Evolutionary conservation across 2,888 invertebrate species (phyloP).

Genomic region (Diplolepis rosae): DNA sequence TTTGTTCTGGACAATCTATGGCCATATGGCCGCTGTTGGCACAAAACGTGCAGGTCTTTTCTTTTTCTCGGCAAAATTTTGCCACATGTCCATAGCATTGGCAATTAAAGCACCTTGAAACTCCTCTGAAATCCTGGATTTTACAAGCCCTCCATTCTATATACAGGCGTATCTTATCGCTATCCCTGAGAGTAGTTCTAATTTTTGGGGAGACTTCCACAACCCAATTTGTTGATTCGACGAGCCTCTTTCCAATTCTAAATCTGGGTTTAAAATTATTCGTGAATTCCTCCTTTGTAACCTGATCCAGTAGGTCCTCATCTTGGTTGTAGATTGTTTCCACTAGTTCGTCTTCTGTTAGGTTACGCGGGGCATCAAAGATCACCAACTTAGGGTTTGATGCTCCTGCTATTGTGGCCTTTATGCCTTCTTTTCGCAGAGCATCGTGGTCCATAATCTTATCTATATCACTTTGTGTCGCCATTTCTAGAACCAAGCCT

Average conservation of each 20-base stretch:
- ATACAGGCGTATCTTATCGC: background rate
- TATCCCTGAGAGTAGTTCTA: background rate
- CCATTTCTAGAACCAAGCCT: constrained; percentile 25
- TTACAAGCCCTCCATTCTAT: background rate
- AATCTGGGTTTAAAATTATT: constrained; percentile 7
- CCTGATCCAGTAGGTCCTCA: background rate
- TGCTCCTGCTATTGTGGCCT: background rate
- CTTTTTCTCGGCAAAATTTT: background rate
- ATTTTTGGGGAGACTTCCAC: background rate
- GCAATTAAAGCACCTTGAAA: constrained; percentile 25
- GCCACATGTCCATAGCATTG: constrained; percentile 2
- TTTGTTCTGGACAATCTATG: background rate
- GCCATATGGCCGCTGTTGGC: background rate
- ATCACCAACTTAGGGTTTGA: constrained; percentile 4
- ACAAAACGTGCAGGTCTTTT: background rate
- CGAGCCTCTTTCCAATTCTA: constrained; percentile 11
- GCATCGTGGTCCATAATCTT: background rate
- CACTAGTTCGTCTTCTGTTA: background rate
- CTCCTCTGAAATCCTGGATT: background rate
- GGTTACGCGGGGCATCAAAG: constrained; percentile 24
- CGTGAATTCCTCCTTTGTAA: background rate
- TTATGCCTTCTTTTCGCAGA: background rate
- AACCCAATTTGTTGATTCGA: background rate
- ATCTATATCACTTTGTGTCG: background rate
- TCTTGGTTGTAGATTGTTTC: constrained; percentile 20